These are phyloP conservation scores for Anas bahamensis DNA, from an alignment of 2,797 vertebrate species.

Conservation along the genomic window DNA sequence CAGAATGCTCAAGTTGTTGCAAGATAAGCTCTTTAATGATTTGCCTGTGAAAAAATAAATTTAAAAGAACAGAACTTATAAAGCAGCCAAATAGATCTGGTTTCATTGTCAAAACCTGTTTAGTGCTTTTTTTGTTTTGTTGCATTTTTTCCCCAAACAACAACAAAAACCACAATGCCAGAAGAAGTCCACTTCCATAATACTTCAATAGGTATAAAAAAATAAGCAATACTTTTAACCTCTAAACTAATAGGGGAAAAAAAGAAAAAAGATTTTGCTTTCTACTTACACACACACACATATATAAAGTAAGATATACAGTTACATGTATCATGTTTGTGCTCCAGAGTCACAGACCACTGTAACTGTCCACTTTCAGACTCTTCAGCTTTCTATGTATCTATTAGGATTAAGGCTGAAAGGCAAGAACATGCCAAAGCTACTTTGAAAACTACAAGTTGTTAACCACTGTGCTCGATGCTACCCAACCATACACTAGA, in stretches of 20 bases:
- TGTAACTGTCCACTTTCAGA: background rate
- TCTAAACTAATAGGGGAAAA: background rate
- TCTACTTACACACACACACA: background rate
- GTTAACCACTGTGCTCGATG: background rate
- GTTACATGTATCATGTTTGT: background rate
- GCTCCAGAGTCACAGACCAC: background rate
- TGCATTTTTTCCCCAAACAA: too few species aligned
- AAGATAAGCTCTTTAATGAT: background rate
- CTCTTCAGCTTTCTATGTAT: background rate
- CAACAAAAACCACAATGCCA: background rate
- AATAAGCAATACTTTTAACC: background rate
- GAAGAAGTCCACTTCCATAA: background rate
- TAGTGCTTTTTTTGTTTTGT: background rate
- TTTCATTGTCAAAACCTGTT: background rate
- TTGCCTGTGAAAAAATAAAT: background rate
- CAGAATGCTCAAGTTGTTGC: background rate
- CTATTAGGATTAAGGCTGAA: background rate
- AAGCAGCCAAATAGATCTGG: background rate
- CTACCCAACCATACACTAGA: background rate
- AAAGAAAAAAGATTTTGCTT: background rate
- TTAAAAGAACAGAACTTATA: background rate
- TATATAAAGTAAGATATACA: background rate
- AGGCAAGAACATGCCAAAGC: background rate
- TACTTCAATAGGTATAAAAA: background rate
- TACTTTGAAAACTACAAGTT: background rate